Conservation (phyloP, 2,797 vertebrate genomes). For the Triplophysa yarkandensis region DNA sequence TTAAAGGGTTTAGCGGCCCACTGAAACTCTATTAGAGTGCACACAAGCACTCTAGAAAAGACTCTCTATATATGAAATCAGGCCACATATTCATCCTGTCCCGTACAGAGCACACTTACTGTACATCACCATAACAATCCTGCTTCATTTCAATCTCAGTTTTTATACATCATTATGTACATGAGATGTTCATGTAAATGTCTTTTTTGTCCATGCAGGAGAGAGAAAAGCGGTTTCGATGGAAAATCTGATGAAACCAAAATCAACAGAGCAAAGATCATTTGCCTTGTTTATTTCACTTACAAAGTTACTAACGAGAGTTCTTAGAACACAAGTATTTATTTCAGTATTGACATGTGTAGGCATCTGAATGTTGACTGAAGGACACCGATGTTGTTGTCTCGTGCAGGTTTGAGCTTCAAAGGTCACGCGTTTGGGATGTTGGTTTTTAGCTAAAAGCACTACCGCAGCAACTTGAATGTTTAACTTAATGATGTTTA, state of each 20-base stretch:
- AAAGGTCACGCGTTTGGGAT: background rate
- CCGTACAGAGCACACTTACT: background rate
- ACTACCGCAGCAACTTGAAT: slow-evolving; percentile 51
- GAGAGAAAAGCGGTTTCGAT: slow-evolving; percentile 56
- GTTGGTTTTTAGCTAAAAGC: slow-evolving; percentile 32
- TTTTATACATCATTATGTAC: too few relatives aligned
- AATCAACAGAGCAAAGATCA: slow-evolving; percentile 8
- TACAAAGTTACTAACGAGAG: background rate
- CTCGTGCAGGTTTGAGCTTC: too few relatives aligned
- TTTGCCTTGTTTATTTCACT: slow-evolving; percentile 18
- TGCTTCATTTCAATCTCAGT: background rate
- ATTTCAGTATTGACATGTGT: slow-evolving; percentile 1
- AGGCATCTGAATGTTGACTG: background rate
- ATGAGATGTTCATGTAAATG: slow-evolving; percentile 11
- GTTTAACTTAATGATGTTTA: slow-evolving; percentile 40
- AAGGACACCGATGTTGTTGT: background rate
- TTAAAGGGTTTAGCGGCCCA: slow-evolving; percentile 29
- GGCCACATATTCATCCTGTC: background rate
- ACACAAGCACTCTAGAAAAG: slow-evolving; percentile 43
- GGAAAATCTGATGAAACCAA: slow-evolving; percentile 30
- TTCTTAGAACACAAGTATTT: slow-evolving; percentile 1
- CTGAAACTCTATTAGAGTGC: slow-evolving; percentile 45
- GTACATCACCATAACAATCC: background rate
- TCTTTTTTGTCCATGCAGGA: slow-evolving; percentile 48
- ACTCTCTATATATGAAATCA: slow-evolving; percentile 31